Evolutionary conservation across 35 echinoderm and acorn worm species (phyloP).

Genomic region (Acanthaster planci): DNA sequence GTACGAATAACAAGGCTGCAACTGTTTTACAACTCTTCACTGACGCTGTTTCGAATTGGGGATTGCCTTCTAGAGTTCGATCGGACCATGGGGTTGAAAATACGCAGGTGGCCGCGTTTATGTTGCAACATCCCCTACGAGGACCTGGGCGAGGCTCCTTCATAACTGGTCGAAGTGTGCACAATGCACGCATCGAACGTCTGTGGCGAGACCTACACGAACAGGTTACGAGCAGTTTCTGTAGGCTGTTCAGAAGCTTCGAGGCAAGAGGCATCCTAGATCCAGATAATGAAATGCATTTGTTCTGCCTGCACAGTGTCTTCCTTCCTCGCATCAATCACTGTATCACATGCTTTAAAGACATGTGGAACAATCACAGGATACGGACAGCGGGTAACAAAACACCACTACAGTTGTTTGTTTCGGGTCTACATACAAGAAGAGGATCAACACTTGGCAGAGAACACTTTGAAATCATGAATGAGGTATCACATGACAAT

Average conservation of each 20-base stretch:
- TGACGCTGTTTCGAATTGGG: conserved; percentile 40
- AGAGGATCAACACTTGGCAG: neutral
- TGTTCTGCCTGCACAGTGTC: conserved; percentile 42
- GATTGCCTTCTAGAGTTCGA: conserved; percentile 54
- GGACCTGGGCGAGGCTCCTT: conserved; percentile 23
- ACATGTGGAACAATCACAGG: conserved; percentile 54
- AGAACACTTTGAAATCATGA: conserved; percentile 36
- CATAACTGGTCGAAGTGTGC: conserved; percentile 53
- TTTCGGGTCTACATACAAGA: conserved; percentile 2
- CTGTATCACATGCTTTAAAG: conserved; percentile 31
- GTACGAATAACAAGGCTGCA: conserved; percentile 42
- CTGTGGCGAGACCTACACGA: conserved; percentile 75
- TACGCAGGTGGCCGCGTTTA: conserved; percentile 40
- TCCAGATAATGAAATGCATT: conserved; percentile 54
- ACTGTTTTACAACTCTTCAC: conserved; percentile 40
- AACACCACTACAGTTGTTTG: conserved; percentile 60
- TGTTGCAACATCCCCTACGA: conserved; percentile 27
- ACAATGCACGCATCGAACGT: conserved; percentile 74
- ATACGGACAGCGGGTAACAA: conserved; percentile 46
- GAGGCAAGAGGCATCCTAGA: conserved; percentile 46
- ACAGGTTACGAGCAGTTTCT: conserved; percentile 7
- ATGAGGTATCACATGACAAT: no score
- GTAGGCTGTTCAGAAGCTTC: conserved; percentile 34
- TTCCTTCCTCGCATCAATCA: conserved; percentile 62
- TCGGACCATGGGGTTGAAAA: conserved; percentile 64